Evolutionary conservation across 2,888 invertebrate genomes (phyloP), one percentile per base, ranked within the genome.

Genomic region (Epicampocera succincta): DNA sequence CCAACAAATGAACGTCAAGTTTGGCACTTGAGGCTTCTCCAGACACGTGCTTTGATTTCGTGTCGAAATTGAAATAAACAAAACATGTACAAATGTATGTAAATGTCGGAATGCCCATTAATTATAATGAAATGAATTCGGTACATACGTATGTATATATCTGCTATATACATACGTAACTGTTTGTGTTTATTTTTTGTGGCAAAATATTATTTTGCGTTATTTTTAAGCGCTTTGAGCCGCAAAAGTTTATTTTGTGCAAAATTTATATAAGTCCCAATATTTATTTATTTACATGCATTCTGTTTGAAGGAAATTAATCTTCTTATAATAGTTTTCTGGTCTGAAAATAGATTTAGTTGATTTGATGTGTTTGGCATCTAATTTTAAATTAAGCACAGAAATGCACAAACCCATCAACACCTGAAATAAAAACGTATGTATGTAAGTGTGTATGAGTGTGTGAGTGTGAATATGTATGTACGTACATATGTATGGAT

Each of bases 341-440:
- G 25, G 33, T 33, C 8, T 33, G n/a, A 60, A 60, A 65, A 38
- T 21, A 38, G 6, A 68, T 42, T 72, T 42, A 50, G 21, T 40
- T 61, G 38, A 74, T 50, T 33, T 33, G 9, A 58, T 42, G 33
- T 42, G 68, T 68, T 80, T 74, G 79, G 79, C 73, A 61, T 73
- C 63, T 46, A 46, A 21, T 74, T 54, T 50, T 11, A 33, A 54
- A 54, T 12, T 19, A 13, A 61, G 17, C 42, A 61, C n/a, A 44
- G 52, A 72, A 25, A 61, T 11, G 33, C 19, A 17, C 11, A 42
- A 17, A 33, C 1, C 9, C n/a, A 19, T 21, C 56, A 69, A 19
- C 13, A 46, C 33, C 33, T 33, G 33, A 33, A 33, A 33, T 33
- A 33, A 4, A 33, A 3, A 9, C 8, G 6, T 9, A 33, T 9